These are phyloP conservation scores for Phalanger gymnotis DNA, from an alignment of 2,797 vertebrate genomes.

Conservation along the genomic window DNA sequence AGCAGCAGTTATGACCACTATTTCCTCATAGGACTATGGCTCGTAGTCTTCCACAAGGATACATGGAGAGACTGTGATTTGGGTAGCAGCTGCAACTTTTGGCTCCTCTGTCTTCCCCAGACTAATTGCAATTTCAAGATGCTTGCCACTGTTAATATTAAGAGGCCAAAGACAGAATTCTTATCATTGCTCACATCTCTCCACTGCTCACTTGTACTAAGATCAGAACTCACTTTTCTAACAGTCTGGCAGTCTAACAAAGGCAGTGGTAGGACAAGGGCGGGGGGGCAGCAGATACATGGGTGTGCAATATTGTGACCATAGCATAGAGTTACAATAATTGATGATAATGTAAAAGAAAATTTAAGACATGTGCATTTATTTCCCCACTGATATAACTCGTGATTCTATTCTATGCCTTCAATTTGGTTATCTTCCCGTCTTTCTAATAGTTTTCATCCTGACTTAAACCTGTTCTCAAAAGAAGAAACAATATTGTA, in stretches of 20 bases:
- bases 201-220: background rate
- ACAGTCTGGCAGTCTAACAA: background rate
- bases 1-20: background rate
- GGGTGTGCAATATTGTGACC: background rate
- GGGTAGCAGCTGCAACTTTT: background rate
- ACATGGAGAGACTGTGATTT: background rate
- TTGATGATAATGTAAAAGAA: background rate
- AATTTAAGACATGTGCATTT: background rate
- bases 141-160: background rate
- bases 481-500: background rate
- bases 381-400: background rate
- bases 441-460: background rate
- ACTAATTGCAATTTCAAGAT: background rate
- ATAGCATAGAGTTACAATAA: background rate
- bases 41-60: background rate
- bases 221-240: background rate
- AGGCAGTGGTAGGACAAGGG: background rate
- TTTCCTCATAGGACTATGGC: background rate
- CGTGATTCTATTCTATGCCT: background rate
- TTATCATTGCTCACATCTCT: background rate
- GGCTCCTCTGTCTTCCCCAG: background rate
- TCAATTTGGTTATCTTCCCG: background rate
- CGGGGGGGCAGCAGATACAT: background rate
- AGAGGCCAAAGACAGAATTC: background rate
- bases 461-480: background rate